Evolutionary conservation across 2,113 vertebrate species (phyloP).

Genomic region (Hassar affinis): DNA sequence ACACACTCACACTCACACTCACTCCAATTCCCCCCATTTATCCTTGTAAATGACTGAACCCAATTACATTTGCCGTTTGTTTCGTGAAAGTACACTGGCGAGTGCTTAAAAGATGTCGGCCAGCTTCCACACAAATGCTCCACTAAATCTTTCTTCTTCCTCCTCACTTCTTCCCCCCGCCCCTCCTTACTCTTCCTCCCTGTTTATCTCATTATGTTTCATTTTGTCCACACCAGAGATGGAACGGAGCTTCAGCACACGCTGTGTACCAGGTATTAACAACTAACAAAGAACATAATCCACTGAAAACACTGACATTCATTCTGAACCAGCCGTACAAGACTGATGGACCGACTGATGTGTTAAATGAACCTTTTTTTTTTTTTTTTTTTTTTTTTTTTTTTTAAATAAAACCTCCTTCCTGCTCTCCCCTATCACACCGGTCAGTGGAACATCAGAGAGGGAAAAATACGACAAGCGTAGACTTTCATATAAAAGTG

Average conservation of each 20-base stretch:
- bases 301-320: background rate
- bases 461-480: too few relatives aligned
- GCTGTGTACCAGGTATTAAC: background rate
- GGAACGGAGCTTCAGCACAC: background rate
- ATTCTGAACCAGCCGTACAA: background rate
- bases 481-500: background rate
- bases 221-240: constrained; percentile 4
- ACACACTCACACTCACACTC: background rate
- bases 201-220: constrained; percentile 14
- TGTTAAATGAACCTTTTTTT: background rate
- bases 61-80: constrained; percentile 36
- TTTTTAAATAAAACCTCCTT: too few relatives aligned
- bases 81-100: constrained; percentile 14
- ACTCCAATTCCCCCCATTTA: constrained; percentile 34
- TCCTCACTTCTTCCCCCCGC: background rate
- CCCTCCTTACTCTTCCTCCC: background rate
- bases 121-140: constrained; percentile 19
- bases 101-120: constrained; percentile 20
- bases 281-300: background rate
- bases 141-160: constrained; percentile 17
- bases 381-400: too few relatives aligned
- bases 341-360: background rate
- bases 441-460: background rate
- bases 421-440: background rate
- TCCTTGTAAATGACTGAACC: constrained; percentile 35